Conservation (phyloP, 2,797 vertebrate genomes). For the Syngnathus rostellatus region DNA sequence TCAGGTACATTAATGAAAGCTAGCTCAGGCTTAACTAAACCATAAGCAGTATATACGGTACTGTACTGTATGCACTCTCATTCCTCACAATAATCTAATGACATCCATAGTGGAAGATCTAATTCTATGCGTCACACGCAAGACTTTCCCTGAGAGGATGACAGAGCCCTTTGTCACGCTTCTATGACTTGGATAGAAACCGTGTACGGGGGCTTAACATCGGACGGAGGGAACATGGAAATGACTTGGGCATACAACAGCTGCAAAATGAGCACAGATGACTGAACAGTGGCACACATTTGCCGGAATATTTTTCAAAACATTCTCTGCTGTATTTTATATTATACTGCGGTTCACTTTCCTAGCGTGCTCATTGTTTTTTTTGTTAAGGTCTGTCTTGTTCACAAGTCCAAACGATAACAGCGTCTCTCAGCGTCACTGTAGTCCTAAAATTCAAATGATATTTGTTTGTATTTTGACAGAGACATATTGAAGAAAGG, state of each 20-base stretch:
- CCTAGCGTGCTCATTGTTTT: too few relatives aligned
- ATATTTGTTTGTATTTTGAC: conserved; percentile 9
- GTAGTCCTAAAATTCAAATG: too few relatives aligned
- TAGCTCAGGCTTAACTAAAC: not conserved
- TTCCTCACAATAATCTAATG: not conserved
- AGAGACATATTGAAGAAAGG: conserved; percentile 78
- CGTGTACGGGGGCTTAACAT: not conserved
- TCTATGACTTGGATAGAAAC: not conserved
- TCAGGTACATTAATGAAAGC: not conserved
- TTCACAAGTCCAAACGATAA: too few relatives aligned
- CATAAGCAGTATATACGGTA: not conserved
- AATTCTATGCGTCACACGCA: not conserved
- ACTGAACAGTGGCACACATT: not conserved
- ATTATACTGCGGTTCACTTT: too few relatives aligned
- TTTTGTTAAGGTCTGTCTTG: too few relatives aligned
- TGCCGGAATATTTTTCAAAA: too few relatives aligned
- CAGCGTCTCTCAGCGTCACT: not conserved
- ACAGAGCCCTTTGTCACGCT: not conserved
- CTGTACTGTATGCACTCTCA: not conserved
- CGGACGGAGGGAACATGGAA: not conserved
- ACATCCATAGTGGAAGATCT: not conserved
- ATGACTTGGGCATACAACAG: conserved; percentile 3
- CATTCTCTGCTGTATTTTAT: too few relatives aligned
- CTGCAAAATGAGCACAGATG: not conserved
- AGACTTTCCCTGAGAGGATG: not conserved